A percentile compares a stretch with the other conserved stretches of the same genome.
These are phyloP conservation scores for Clarias laeviceps DNA, from an alignment of 2,797 vertebrate genomes.

Conservation along the genomic window DNA sequence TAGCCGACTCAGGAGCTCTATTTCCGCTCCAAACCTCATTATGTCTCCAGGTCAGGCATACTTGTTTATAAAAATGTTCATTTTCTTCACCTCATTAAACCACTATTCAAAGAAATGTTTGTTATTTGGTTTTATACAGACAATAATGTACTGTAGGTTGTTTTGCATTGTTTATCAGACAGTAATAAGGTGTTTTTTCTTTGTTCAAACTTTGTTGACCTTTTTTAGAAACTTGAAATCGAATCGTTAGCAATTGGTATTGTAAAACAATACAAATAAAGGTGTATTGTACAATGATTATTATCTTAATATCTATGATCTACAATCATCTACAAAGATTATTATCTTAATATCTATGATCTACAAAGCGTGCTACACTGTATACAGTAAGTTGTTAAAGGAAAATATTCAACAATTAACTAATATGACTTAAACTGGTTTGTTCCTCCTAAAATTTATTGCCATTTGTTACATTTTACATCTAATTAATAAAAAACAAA, in stretches of 20 bases:
- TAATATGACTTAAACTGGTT: background rate
- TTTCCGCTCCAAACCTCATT: background rate
- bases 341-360: background rate
- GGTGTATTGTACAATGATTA: background rate
- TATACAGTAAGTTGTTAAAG: background rate
- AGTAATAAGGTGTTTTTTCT: background rate
- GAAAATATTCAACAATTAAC: background rate
- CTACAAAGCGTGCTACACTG: background rate
- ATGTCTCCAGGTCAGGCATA: background rate
- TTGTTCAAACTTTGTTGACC: background rate
- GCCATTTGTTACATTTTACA: background rate
- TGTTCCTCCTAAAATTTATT: background rate
- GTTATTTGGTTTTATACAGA: background rate
- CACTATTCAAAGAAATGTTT: background rate
- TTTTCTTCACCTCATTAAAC: background rate
- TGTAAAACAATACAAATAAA: background rate
- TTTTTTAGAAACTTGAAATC: too few species aligned
- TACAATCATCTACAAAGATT: background rate
- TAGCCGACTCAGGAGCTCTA: slow-evolving; percentile 5
- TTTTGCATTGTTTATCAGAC: background rate
- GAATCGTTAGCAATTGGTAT: too few species aligned
- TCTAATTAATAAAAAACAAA: background rate
- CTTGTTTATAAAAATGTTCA: background rate
- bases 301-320: background rate
- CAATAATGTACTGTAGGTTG: background rate